phyloP scores from a whole-genome alignment of 2,797 vertebrate genomes.

The Coracias cyanogaster region DNA sequence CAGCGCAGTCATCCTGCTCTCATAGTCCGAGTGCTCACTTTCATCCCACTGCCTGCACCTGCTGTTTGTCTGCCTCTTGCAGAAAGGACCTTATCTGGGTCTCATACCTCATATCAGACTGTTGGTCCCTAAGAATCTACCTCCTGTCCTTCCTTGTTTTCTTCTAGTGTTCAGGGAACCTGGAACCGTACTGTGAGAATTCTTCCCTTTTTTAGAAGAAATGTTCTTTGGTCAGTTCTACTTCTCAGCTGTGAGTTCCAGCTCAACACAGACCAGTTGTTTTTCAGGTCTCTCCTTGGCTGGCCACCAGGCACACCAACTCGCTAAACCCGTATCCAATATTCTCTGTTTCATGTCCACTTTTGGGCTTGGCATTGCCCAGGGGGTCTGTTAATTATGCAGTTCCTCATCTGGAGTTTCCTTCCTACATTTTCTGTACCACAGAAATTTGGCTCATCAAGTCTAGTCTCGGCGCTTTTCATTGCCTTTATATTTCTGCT shows the following conservation, averaged over 20 bases:
- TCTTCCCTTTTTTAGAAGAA: not conserved
- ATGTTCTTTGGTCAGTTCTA: not conserved
- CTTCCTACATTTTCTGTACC: not conserved
- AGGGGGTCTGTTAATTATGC: not conserved
- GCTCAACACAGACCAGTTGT: not conserved
- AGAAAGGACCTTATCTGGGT: fast-evolving
- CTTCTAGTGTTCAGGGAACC: not conserved
- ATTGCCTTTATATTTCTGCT: not conserved
- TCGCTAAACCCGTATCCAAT: not conserved
- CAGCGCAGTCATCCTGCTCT: fast-evolving
- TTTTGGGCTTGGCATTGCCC: not conserved
- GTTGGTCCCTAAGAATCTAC: not conserved
- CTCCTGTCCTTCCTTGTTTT: not conserved
- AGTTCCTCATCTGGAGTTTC: not conserved
- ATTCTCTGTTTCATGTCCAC: fast-evolving
- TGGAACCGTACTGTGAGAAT: not conserved
- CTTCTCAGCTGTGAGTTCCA: not conserved
- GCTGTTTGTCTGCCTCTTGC: not conserved
- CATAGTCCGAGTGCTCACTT: fast-evolving
- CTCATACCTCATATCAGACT: not conserved
- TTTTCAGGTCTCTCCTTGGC: not conserved
- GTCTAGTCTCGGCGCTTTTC: not conserved
- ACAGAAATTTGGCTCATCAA: not conserved
- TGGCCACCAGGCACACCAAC: not conserved
- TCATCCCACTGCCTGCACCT: not conserved